Evolutionary conservation across 2,113 vertebrate species (phyloP).

Genomic region (Toxotes jaculatrix): DNA sequence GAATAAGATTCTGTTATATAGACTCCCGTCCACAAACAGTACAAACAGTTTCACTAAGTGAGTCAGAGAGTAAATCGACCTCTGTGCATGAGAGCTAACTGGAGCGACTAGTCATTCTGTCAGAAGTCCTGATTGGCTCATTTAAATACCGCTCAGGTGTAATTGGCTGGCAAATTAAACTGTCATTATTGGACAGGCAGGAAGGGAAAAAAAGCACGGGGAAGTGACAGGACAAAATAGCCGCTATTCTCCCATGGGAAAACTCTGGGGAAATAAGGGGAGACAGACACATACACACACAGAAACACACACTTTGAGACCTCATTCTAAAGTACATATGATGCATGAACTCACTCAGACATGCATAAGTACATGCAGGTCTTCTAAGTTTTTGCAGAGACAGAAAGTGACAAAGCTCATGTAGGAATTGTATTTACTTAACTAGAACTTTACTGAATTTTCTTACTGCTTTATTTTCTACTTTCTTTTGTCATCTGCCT

Average conservation of each 20-base stretch:
- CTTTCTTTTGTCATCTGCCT: background rate
- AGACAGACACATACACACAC: constrained; percentile 32
- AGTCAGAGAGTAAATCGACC: constrained; percentile 74
- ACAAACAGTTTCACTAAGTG: constrained; percentile 48
- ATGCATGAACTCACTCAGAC: constrained; percentile 26
- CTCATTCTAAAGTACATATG: constrained; percentile 43
- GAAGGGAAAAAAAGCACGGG: constrained; percentile 74
- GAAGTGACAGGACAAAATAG: constrained; percentile 81
- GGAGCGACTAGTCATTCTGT: constrained; percentile 77
- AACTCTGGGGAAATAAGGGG: constrained; percentile 64
- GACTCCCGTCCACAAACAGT: constrained; percentile 3
- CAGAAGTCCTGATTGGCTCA: constrained; percentile 83
- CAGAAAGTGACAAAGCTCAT: background rate
- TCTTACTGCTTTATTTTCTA: background rate
- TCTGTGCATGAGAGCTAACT: constrained; percentile 71
- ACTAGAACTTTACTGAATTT: background rate
- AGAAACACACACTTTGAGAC: constrained; percentile 38
- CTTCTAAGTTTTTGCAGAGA: background rate
- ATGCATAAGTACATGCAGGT: constrained; percentile 25
- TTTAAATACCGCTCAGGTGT: constrained; percentile 93
- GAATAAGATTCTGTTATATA: background rate
- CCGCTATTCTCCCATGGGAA: constrained; percentile 69
- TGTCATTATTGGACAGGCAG: constrained; percentile 86
- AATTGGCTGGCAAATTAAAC: constrained; percentile 92
- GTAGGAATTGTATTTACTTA: background rate